These are phyloP conservation scores for Heliconius melpomene DNA, from an alignment of 1,140 invertebrate species.

Conservation along the genomic window DNA sequence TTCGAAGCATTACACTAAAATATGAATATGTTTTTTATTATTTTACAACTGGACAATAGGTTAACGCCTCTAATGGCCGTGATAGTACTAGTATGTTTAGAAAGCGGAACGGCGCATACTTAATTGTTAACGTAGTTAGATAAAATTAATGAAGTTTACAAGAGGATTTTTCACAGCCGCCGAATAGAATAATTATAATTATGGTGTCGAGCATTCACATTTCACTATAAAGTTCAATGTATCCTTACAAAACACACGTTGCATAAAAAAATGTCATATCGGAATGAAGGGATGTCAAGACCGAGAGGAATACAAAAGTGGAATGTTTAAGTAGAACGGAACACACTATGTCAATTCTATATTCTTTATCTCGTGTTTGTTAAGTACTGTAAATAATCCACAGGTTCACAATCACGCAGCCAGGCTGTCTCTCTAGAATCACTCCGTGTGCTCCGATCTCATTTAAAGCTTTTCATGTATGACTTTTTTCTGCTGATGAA, in stretches of 20 bases:
- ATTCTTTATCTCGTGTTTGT: conserved; percentile 9
- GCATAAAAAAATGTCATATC: conserved; percentile 26
- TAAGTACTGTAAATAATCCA: conserved; percentile 16
- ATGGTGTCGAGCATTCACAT: conserved; percentile 13
- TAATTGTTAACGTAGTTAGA: conserved; percentile 45
- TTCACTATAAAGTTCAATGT: conserved; percentile 18
- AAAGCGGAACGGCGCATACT: conserved; percentile 57
- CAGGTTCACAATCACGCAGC: conserved; percentile 21
- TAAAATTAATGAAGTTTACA: conserved; percentile 43
- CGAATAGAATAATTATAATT: conserved; percentile 27
- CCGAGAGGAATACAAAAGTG: conserved; percentile 29
- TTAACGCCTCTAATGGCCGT: conserved; percentile 32
- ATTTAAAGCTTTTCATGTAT: conserved; percentile 36
- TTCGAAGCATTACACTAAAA: neutral
- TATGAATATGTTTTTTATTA: neutral
- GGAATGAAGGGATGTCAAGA: conserved; percentile 32
- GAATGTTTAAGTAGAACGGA: conserved; percentile 14
- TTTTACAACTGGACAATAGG: conserved; percentile 8
- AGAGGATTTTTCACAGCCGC: conserved; percentile 31
- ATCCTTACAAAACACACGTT: conserved; percentile 4
- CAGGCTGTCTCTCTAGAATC: conserved; percentile 33
- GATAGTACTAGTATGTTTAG: conserved; percentile 59
- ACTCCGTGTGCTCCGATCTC: conserved; percentile 31
- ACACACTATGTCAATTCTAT: conserved; percentile 31
- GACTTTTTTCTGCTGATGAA: conserved; percentile 32